Conservation (phyloP, 2,797 vertebrate genomes). For the Remorina albescens region DNA sequence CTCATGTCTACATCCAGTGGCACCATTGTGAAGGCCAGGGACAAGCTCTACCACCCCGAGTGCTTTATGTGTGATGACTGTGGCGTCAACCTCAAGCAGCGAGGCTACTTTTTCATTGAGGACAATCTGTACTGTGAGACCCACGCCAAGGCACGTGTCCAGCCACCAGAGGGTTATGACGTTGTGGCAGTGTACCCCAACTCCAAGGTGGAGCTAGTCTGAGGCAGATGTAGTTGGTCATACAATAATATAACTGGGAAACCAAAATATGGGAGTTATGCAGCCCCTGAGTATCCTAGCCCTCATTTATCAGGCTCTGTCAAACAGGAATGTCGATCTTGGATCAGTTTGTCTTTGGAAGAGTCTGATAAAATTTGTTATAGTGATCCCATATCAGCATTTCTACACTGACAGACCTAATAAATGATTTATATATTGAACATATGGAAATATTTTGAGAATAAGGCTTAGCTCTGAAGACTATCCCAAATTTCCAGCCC, state of each 20-base stretch:
- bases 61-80: conserved; percentile 98
- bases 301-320: conserved; percentile 49
- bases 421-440: conserved; percentile 41
- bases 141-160: conserved; percentile 94
- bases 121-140: conserved; percentile 98
- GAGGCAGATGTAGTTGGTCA: conserved; percentile 45
- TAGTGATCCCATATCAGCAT: conserved; percentile 56
- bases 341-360: conserved; percentile 48
- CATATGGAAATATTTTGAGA: conserved; percentile 43
- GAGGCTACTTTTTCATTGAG: conserved; percentile 97
- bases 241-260: conserved; percentile 27
- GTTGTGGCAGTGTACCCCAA: conserved; percentile 98
- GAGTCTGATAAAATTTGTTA: conserved; percentile 17
- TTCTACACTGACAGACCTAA: conserved; percentile 48
- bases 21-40: conserved; percentile 96
- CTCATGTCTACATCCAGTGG: conserved; percentile 82
- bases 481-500: conserved; percentile 19
- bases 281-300: conserved; percentile 31
- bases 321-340: conserved; percentile 49
- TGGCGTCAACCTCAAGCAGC: conserved; percentile 93
- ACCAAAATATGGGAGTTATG: conserved; percentile 38
- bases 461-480: conserved; percentile 10
- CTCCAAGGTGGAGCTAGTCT: conserved; percentile 96
- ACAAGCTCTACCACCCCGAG: conserved; percentile 97
- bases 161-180: conserved; percentile 96